Percentiles rank a stretch among this genome's conserved stretches.
Evolutionary conservation across 2,797 vertebrate species (phyloP).

Genomic region (Tangara arthus): DNA sequence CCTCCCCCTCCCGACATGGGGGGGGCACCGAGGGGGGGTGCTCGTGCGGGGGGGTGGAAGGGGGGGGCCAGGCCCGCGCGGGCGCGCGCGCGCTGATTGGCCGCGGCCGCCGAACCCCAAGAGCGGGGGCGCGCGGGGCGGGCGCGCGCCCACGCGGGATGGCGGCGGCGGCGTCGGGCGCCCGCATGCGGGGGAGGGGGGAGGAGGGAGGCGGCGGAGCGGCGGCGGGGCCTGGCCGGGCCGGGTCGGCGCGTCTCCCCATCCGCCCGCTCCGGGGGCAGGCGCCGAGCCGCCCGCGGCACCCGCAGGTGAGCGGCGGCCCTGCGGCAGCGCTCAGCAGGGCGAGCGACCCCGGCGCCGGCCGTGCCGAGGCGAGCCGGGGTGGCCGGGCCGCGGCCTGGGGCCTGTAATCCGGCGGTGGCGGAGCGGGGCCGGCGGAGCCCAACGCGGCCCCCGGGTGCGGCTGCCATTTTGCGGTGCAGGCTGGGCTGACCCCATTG

Average conservation of each 20-base stretch:
- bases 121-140: neutral
- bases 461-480: constrained; percentile 78
- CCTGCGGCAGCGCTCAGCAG: neutral
- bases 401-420: constrained; percentile 5
- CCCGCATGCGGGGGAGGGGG: constrained; percentile 66
- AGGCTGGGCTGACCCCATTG: constrained; percentile 52
- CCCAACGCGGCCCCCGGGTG: constrained; percentile 3
- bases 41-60: neutral
- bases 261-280: neutral
- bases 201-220: neutral
- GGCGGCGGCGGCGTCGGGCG: constrained; percentile 49
- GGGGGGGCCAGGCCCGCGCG: neutral
- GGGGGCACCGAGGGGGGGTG: neutral
- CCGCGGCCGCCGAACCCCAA: constrained; percentile 62
- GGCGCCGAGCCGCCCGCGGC: constrained; percentile 31
- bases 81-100: neutral
- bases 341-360: neutral
- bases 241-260: constrained; percentile 55
- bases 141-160: constrained; percentile 29
- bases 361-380: neutral
- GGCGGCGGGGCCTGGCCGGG: constrained; percentile 62
- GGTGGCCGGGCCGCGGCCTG: neutral
- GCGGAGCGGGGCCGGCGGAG: constrained; percentile 34
- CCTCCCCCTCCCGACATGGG: neutral
- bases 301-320: constrained; percentile 32